A percentile compares a stretch with the other conserved stretches of the same genome.
phyloP scores from a whole-genome alignment of 2,888 invertebrate species.

The Caenorhabditis zanzibari region DNA sequence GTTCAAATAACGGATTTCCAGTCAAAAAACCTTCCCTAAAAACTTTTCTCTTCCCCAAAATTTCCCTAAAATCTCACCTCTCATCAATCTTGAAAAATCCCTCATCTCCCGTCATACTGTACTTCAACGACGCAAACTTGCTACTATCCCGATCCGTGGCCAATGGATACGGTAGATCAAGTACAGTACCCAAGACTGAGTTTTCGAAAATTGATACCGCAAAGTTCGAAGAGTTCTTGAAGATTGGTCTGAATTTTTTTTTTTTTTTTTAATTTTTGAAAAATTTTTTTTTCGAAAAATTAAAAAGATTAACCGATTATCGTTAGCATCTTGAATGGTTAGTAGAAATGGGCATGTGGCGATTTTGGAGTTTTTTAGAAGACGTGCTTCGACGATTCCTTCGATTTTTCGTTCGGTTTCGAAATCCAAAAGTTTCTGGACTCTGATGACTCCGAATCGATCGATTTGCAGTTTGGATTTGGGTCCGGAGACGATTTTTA shows the following conservation, averaged over 20 bases:
- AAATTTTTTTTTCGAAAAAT: neutral
- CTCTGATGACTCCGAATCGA: constrained; percentile 41
- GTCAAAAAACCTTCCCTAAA: too few species aligned
- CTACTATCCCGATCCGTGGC: constrained; percentile 67
- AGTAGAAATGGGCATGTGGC: constrained; percentile 62
- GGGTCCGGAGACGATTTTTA: constrained; percentile 59
- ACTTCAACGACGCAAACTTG: constrained; percentile 53
- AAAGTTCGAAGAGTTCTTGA: constrained; percentile 70
- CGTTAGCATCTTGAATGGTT: constrained; percentile 67
- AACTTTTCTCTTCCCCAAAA: too few species aligned
- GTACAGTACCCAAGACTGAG: constrained; percentile 58
- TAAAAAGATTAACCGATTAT: constrained; percentile 68
- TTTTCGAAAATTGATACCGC: constrained; percentile 50
- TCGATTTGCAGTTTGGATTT: constrained; percentile 56
- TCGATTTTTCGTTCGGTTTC: constrained; percentile 60
- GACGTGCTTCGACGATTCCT: constrained; percentile 57
- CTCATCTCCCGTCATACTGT: constrained; percentile 68
- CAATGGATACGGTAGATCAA: constrained; percentile 72
- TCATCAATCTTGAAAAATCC: constrained; percentile 66
- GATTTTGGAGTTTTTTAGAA: constrained; percentile 18
- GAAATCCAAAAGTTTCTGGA: constrained; percentile 55
- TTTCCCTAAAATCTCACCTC: constrained; percentile 23
- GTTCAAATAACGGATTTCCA: too few species aligned
- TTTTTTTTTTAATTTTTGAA: neutral
- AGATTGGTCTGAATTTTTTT: constrained; percentile 68